Evolutionary conservation across 2,888 invertebrate species (phyloP).

Genomic region (Ectemnius lituratus): DNA sequence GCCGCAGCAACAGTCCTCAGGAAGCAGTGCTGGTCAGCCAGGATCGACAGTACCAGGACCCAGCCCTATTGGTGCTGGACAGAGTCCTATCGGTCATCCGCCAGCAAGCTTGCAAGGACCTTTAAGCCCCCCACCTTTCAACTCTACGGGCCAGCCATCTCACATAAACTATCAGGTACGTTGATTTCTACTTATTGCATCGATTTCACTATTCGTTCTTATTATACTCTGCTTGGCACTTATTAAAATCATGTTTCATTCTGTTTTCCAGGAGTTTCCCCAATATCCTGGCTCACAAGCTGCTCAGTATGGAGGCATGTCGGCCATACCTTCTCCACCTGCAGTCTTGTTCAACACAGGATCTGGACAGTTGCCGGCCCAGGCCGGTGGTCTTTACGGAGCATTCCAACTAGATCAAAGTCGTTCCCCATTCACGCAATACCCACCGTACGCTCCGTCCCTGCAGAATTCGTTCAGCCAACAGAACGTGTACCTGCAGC

Average conservation of each 20-base stretch:
- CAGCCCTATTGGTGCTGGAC: conserved; percentile 75
- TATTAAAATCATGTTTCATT: background rate
- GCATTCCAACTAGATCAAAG: conserved; percentile 89
- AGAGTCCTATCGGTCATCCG: conserved; percentile 79
- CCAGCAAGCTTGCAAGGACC: conserved; percentile 82
- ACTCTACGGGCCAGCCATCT: conserved; percentile 78
- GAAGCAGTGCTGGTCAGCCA: conserved; percentile 78
- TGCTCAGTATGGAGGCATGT: conserved; percentile 87
- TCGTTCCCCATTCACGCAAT: conserved; percentile 89
- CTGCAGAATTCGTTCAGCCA: conserved; percentile 79
- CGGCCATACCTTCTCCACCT: conserved; percentile 92
- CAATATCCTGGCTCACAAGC: conserved; percentile 76
- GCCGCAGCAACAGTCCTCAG: conserved; percentile 86
- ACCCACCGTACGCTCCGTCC: conserved; percentile 85
- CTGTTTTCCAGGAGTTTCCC: conserved; percentile 72
- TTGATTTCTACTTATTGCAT: background rate
- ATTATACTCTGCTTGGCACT: background rate
- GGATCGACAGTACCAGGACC: conserved; percentile 76
- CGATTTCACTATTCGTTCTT: background rate
- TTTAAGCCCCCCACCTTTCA: conserved; percentile 79
- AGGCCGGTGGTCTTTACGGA: conserved; percentile 87
- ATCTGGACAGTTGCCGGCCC: conserved; percentile 83
- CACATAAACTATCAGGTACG: conserved; percentile 86
- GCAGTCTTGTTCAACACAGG: conserved; percentile 90
- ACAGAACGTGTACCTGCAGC: conserved; percentile 77